phyloP scores from a whole-genome alignment of 2,888 invertebrate species.

The Pediacus dermestoides region DNA sequence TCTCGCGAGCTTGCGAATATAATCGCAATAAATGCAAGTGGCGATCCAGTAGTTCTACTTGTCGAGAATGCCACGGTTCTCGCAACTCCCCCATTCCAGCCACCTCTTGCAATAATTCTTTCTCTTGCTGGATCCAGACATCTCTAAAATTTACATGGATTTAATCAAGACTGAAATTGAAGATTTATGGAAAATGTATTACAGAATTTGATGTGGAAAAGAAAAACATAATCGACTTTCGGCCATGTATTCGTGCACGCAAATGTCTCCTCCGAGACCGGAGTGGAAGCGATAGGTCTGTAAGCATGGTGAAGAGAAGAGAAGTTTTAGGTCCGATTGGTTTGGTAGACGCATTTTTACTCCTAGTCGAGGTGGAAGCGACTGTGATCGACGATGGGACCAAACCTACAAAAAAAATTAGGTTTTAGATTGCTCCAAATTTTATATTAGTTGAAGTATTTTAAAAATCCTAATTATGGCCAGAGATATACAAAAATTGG shows the following conservation, averaged over 20 bases:
- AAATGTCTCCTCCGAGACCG: conserved; percentile 86
- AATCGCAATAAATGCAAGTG: conserved; percentile 79
- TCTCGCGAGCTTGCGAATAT: conserved; percentile 81
- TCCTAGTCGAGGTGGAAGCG: conserved; percentile 77
- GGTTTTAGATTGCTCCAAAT: too few species aligned
- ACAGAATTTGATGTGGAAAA: conserved; percentile 86
- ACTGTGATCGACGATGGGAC: conserved; percentile 75
- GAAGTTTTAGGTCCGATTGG: conserved; percentile 68
- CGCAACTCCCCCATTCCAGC: conserved; percentile 84
- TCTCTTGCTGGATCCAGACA: conserved; percentile 88
- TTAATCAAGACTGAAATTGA: neutral
- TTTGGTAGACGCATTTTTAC: conserved; percentile 78
- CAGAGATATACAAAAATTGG: too few species aligned
- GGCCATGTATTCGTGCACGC: conserved; percentile 89
- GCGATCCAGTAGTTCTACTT: conserved; percentile 75
- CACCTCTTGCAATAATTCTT: conserved; percentile 82
- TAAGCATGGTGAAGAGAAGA: conserved; percentile 71
- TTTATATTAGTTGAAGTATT: too few species aligned
- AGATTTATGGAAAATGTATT: conserved; percentile 47
- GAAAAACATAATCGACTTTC: conserved; percentile 82
- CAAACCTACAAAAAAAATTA: conserved; percentile 46
- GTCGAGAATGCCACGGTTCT: conserved; percentile 78
- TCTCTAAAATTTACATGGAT: too few species aligned
- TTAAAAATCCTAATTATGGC: too few species aligned
- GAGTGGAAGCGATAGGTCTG: conserved; percentile 86